Evolutionary conservation across 2,113 vertebrate genomes (phyloP).

Genomic region (Pachypanchax playfairii): DNA sequence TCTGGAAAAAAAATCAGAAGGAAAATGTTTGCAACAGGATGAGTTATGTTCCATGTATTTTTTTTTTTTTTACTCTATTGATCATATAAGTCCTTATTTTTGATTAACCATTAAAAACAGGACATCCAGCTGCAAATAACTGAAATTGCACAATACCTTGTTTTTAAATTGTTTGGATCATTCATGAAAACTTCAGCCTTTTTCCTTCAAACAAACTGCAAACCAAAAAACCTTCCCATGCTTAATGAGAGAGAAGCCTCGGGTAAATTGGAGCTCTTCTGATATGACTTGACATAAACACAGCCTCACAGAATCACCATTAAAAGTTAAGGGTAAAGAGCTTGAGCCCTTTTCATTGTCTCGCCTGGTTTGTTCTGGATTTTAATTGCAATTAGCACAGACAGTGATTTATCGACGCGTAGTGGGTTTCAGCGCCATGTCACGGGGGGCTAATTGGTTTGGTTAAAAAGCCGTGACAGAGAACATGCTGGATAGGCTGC

Average conservation of each 20-base stretch:
- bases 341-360: conserved; percentile 58
- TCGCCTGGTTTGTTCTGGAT: conserved; percentile 68
- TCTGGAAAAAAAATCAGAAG: no score
- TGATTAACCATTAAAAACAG: neutral
- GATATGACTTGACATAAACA: conserved; percentile 63
- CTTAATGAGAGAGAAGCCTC: conserved; percentile 50
- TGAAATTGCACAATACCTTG: neutral
- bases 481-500: conserved; percentile 30
- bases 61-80: conserved; percentile 4
- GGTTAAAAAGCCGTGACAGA: conserved; percentile 74
- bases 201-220: conserved; percentile 24
- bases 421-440: conserved; percentile 47
- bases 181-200: conserved; percentile 31
- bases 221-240: neutral
- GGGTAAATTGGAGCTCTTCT: conserved; percentile 42
- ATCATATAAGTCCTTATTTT: neutral
- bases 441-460: conserved; percentile 76
- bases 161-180: conserved; percentile 27
- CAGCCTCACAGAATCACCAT: conserved; percentile 45
- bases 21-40: no score
- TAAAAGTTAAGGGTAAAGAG: conserved; percentile 68
- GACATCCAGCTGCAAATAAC: neutral
- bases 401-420: conserved; percentile 74
- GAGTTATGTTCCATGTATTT: neutral
- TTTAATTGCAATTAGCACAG: conserved; percentile 78